Evolutionary conservation across 1,140 invertebrate genomes (phyloP).

Genomic region (Cyrtorhinus lividipennis): DNA sequence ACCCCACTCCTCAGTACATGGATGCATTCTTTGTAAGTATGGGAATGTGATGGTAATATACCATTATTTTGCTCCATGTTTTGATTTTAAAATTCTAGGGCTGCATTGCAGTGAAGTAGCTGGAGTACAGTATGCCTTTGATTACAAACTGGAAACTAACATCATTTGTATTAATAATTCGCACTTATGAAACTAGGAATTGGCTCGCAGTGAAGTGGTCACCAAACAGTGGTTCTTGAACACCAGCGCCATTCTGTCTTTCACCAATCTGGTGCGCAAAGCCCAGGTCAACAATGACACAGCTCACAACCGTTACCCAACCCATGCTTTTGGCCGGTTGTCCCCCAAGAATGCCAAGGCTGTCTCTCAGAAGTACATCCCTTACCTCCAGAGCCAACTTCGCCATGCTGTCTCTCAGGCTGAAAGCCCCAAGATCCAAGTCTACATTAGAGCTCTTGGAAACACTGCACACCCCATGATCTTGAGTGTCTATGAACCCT

Average conservation of each 20-base stretch:
- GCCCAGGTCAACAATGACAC: conserved; percentile 39
- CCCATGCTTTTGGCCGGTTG: conserved; percentile 42
- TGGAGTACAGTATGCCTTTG: no score
- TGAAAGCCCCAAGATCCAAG: conserved; percentile 39
- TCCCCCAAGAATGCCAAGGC: conserved; percentile 33
- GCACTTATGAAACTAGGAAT: conserved; percentile 26
- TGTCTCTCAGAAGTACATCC: conserved; percentile 39
- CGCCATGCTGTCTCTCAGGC: conserved; percentile 34
- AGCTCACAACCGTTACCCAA: conserved; percentile 41
- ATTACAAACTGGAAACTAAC: no score
- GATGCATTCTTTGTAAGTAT: conserved; percentile 39
- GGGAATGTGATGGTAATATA: no score
- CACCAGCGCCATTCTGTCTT: conserved; percentile 37
- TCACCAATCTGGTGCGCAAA: conserved; percentile 39
- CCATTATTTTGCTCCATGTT: conserved; percentile 21
- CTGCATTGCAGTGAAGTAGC: no score
- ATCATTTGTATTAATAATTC: no score
- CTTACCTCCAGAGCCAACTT: conserved; percentile 38
- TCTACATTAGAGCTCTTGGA: conserved; percentile 45
- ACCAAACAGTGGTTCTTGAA: conserved; percentile 34
- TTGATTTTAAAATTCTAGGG: background rate
- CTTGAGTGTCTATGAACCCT: conserved; percentile 43
- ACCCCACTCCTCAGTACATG: conserved; percentile 47
- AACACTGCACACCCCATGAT: conserved; percentile 42
- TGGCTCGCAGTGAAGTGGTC: conserved; percentile 36